These are phyloP conservation scores for Ctenodactylus gundi DNA, from an alignment of 2,113 vertebrate genomes.

Conservation along the genomic window DNA sequence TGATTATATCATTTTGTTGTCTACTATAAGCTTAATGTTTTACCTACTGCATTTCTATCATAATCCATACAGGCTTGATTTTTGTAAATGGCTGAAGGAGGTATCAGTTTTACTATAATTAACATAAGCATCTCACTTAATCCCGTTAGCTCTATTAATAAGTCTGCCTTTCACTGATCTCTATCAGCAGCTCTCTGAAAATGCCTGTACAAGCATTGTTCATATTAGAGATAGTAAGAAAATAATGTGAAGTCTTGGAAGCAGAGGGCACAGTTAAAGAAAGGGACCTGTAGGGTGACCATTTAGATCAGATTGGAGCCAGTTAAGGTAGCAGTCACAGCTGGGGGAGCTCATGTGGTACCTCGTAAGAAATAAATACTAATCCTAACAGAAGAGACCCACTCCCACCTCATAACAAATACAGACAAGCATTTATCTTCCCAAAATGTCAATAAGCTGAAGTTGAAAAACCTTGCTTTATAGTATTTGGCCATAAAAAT, in stretches of 20 bases:
- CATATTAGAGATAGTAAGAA: background rate
- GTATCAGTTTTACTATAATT: background rate
- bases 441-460: background rate
- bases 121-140: background rate
- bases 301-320: background rate
- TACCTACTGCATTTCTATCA: background rate
- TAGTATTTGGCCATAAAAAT: background rate
- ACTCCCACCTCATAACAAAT: background rate
- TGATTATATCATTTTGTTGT: background rate
- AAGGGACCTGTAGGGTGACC: background rate
- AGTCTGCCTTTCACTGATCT: background rate
- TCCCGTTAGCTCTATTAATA: background rate
- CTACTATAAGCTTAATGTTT: conserved; percentile 25
- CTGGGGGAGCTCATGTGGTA: background rate
- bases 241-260: background rate
- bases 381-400: background rate
- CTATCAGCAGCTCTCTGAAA: background rate
- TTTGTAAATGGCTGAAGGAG: background rate
- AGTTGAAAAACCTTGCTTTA: background rate
- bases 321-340: background rate
- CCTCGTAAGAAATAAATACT: background rate
- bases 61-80: background rate
- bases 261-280: too few relatives aligned
- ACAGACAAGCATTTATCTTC: background rate
- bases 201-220: background rate